These are phyloP conservation scores for Hystrix cristata DNA, from an alignment of 2,113 vertebrate genomes.

Conservation along the genomic window DNA sequence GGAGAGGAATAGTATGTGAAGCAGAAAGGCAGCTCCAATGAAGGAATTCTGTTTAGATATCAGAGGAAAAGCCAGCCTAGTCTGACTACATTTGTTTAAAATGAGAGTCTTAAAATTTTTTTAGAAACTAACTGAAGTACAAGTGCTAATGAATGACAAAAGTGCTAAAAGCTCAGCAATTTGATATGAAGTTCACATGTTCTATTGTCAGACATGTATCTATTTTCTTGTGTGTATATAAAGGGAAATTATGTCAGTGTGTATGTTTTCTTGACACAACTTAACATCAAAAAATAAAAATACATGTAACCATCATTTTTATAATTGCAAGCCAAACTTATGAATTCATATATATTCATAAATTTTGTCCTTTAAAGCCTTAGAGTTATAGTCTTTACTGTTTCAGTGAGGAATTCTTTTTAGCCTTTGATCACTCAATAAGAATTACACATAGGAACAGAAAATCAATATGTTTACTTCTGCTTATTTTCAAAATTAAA, in stretches of 20 bases:
- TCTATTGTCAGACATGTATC: conserved; percentile 41
- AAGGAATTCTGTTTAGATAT: conserved; percentile 44
- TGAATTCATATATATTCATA: conserved; percentile 47
- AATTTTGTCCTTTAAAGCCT: conserved; percentile 21
- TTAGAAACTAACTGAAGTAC: conserved; percentile 45
- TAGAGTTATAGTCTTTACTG: conserved; percentile 77
- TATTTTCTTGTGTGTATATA: conserved; percentile 31
- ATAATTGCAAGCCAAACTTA: conserved; percentile 62
- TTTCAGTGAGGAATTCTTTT: conserved; percentile 42
- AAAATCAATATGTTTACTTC: conserved; percentile 87
- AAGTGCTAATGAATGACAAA: conserved; percentile 43
- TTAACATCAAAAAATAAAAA: conserved; percentile 57
- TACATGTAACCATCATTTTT: conserved; percentile 32
- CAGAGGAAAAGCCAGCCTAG: neutral
- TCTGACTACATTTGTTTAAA: conserved; percentile 52
- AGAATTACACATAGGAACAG: conserved; percentile 84
- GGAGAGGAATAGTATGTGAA: neutral
- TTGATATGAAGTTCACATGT: neutral
- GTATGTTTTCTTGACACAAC: conserved; percentile 67
- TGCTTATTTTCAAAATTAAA: conserved; percentile 87
- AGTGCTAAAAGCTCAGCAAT: conserved; percentile 57
- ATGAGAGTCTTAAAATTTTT: neutral
- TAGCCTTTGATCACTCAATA: conserved; percentile 80
- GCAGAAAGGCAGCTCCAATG: neutral
- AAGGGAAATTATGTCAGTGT: conserved; percentile 57